These are phyloP conservation scores for Shinisaurus crocodilurus DNA, from an alignment of 2,113 vertebrate genomes.

Conservation along the genomic window DNA sequence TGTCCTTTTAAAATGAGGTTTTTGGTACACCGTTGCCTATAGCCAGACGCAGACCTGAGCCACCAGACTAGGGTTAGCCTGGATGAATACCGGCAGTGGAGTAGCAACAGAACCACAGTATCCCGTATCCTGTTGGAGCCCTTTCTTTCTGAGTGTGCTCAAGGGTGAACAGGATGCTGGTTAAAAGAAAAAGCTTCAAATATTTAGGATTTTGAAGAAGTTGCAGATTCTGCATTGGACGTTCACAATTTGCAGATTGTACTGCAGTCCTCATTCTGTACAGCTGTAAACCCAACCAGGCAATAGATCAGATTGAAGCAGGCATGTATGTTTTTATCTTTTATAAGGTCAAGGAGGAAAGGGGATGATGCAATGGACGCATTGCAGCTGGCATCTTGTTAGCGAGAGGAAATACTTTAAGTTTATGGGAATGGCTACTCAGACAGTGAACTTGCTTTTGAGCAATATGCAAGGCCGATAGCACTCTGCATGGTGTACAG, in stretches of 20 bases:
- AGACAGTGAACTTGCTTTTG: neutral
- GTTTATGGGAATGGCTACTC: conserved; percentile 9
- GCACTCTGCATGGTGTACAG: fast-evolving
- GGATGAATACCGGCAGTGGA: too few relatives aligned
- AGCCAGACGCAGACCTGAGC: too few relatives aligned
- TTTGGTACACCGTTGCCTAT: too few relatives aligned
- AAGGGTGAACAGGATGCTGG: too few relatives aligned
- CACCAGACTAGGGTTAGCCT: too few relatives aligned
- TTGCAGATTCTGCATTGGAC: neutral
- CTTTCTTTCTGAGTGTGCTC: too few relatives aligned
- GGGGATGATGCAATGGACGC: neutral
- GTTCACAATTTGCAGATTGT: neutral
- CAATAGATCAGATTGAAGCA: neutral
- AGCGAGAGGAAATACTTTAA: conserved; percentile 1
- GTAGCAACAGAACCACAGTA: too few relatives aligned
- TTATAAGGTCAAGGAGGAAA: neutral
- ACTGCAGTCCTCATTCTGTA: neutral
- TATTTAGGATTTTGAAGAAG: neutral
- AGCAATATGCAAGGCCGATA: neutral
- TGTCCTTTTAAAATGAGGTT: too few relatives aligned
- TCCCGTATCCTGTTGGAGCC: too few relatives aligned
- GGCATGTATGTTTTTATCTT: neutral
- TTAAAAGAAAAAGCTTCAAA: neutral
- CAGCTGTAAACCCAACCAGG: fast-evolving
- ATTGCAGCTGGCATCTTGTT: conserved; percentile 12